Base-by-base conservation (phyloP, 2,797 vertebrate species). In the Clarias laeviceps region DNA sequence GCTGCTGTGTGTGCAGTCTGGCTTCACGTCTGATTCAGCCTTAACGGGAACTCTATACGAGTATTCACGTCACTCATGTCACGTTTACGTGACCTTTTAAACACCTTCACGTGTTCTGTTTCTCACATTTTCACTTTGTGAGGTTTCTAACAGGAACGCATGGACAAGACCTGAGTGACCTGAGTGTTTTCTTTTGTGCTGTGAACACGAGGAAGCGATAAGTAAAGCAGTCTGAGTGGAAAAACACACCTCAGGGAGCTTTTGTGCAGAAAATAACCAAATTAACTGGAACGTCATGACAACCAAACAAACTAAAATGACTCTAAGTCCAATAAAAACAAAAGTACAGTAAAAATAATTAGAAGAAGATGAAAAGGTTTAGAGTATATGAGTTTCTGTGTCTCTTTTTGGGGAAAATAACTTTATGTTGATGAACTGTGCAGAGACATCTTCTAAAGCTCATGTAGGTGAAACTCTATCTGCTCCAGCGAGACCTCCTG, bases 401-500 rank as follows among this genome's bases (percentile, higher is more conserved):
- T 29, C 4, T 59, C 18, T 74, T 34, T 64, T 57, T 65, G 20
- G 17, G 54, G 54, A 69, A 17, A 66, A 24, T 18, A 65, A 22
- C 79, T 61, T 59, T 14, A 34, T 17, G 73, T 74, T 54, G 5
- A 34, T 85, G 80, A 56, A 82, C 24, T n/a, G n/a, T 56, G 27
- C 69, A 79, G 64, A 85, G 64, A 29, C n/a, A 5, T 29, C 80
- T 40, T 69, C 65, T 45, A 81, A 59, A 54, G 40, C 66, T 87
- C 27, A 20, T 57, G 64, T 6, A 40, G 83, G 70, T 59, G 32
- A 85, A 85, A 85, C 45, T 40, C 74, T 62, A 37, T 65, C 50
- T 72, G 77, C 62, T 32, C 66, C 74, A 72, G 45, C 76, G 50
- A 86, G 84, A 90, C 86, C 88, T 89, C 83, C 83, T 80, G 83